Base-by-base conservation (phyloP, 2,888 invertebrate species). In the Protophormia terraenovae region DNA sequence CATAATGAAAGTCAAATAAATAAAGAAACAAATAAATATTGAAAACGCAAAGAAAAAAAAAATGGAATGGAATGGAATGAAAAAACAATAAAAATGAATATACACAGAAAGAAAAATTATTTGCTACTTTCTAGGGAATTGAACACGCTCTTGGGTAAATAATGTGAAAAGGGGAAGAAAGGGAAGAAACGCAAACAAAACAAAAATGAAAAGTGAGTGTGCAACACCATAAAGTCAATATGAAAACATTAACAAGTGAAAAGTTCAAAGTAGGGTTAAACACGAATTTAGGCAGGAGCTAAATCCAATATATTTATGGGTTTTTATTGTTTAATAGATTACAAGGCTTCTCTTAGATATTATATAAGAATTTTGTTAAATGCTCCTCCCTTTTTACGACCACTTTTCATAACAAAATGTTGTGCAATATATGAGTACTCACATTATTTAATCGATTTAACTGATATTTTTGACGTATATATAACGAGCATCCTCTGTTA, bases 81-180 rank as follows among this genome's bases (percentile, higher is more conserved):
- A 5, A 4, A 0, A 14, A 55, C 14, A 53, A 3, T n/a, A n/a
- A n/a, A n/a, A n/a, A n/a, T 12, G 12, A 50, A 47, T 8, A 58
- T 24, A 41, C 24, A 60, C 8, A 77, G 4, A 45, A 53, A 38
- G n/a, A n/a, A 41, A 81, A 41, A 41, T 14, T 41, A 38, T 35
- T 58, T 27, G 14, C 58, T 24, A 53, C 58, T 75, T 60, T 62
- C 71, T 29, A 47, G 82, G 76, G 76, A 83, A 55, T 77, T 58
- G 58, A 77, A 38, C 69, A 83, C 77, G 71, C 82, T 66, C 64
- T 82, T 64, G 62, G 55, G 19, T 27, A 58, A 77, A 66, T 38
- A 71, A 76, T 29, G 27, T 24, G 41, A 32, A n/a, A 24, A 19
- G 12, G 60, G 24, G n/a, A n/a, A 27, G 16, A 41, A 38, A 32